phyloP scores from a whole-genome alignment of 2,113 vertebrate species.

The Pontoporia blainvillei region DNA sequence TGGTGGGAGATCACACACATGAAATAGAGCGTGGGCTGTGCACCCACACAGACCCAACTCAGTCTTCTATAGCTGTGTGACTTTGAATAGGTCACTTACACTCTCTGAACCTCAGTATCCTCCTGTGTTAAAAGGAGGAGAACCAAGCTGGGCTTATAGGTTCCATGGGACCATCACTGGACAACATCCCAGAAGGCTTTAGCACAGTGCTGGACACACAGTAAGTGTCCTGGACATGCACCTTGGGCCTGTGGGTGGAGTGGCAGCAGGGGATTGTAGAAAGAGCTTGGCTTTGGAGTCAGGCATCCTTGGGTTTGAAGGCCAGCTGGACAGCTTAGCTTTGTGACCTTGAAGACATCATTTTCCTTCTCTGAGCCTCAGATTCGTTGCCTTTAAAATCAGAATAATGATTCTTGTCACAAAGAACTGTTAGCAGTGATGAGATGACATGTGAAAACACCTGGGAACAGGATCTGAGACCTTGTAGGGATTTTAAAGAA shows the following conservation, averaged over 20 bases:
- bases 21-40: background rate
- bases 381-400: slow-evolving; percentile 11
- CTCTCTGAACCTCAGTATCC: background rate
- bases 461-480: background rate
- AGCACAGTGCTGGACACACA: background rate
- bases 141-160: background rate
- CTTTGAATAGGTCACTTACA: background rate
- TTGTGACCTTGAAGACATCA: background rate
- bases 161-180: background rate
- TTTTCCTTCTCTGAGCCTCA: background rate
- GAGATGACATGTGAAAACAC: background rate
- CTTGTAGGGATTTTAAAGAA: background rate
- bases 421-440: background rate
- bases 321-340: background rate
- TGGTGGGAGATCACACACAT: background rate
- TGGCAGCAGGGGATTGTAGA: background rate
- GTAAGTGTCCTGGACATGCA: background rate
- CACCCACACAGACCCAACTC: background rate
- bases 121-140: background rate
- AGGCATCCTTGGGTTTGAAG: background rate
- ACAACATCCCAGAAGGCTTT: background rate
- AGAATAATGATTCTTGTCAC: background rate
- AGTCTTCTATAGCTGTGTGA: background rate
- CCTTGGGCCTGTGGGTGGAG: background rate
- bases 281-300: background rate